Evolutionary conservation across 2,888 invertebrate genomes (phyloP).

Genomic region (Lepidochrysops patricia): DNA sequence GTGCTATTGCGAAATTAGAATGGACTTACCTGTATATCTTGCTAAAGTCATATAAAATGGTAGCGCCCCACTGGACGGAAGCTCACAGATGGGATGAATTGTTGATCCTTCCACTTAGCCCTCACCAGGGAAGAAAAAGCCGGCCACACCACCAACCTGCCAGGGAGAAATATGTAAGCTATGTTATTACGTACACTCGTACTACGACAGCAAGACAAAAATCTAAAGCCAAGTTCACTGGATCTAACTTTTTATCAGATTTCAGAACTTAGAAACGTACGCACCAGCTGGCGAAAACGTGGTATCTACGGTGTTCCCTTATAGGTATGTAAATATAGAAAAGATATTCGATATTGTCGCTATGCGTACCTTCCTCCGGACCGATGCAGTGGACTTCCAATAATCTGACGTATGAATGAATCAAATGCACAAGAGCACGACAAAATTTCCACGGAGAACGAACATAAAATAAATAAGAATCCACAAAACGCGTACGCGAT

Average conservation of each 20-base stretch:
- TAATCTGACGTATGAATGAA: conserved; percentile 30
- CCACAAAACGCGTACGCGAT: conserved; percentile 54
- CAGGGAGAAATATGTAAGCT: conserved; percentile 42
- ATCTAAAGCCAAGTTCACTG: conserved; percentile 18
- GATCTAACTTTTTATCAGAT: conserved; percentile 43
- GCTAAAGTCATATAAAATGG: conserved; percentile 98
- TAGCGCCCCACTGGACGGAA: conserved; percentile 90
- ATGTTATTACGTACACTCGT: conserved; percentile 31
- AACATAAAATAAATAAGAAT: conserved; percentile 59
- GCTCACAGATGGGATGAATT: conserved; percentile 71
- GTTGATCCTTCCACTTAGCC: conserved; percentile 56
- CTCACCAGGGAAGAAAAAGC: conserved; percentile 56
- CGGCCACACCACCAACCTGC: conserved; percentile 62
- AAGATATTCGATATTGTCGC: conserved; percentile 60
- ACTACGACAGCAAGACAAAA: conserved; percentile 29
- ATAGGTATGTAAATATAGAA: conserved; percentile 57
- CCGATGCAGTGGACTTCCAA: conserved; percentile 51
- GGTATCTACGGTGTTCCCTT: conserved; percentile 52
- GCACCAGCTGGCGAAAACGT: conserved; percentile 74
- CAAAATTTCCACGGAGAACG: conserved; percentile 36
- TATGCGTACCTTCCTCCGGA: conserved; percentile 58
- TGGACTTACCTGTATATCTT: conserved; percentile 88
- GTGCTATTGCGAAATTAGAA: background rate
- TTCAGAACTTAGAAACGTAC: conserved; percentile 50
- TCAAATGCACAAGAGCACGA: conserved; percentile 41